Evolutionary conservation across 2,113 vertebrate genomes (phyloP).

Genomic region (Fukomys damarensis): DNA sequence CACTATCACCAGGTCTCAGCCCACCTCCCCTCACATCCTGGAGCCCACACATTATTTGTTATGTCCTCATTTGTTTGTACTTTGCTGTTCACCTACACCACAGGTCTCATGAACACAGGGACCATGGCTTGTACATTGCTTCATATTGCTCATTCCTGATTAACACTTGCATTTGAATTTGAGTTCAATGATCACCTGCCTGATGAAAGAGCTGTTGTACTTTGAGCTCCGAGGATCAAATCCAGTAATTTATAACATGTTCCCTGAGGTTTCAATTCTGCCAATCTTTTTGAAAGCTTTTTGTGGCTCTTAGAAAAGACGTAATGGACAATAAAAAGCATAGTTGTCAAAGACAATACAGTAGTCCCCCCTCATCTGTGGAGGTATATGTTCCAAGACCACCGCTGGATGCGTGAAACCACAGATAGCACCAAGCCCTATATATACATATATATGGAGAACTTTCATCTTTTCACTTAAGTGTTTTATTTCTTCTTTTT

Average conservation of each 20-base stretch:
- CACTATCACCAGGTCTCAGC: no score
- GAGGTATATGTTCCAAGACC: not conserved
- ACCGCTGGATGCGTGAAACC: not conserved
- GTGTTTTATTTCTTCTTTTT: not conserved
- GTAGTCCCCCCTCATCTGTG: not conserved
- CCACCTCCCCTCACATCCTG: not conserved
- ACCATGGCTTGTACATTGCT: not conserved
- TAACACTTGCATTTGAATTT: not conserved
- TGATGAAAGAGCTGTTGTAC: not conserved
- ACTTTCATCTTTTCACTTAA: not conserved
- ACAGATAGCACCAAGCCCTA: not conserved
- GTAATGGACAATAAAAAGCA: not conserved
- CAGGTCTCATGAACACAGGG: not conserved
- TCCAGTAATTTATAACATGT: not conserved
- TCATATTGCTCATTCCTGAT: not conserved
- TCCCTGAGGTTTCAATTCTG: not conserved
- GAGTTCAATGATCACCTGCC: not conserved
- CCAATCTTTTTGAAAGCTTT: not conserved
- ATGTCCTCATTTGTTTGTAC: not conserved
- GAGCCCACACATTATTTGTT: not conserved
- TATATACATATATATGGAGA: not conserved
- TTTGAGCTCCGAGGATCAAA: not conserved
- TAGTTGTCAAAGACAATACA: not conserved
- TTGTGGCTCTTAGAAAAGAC: constrained; percentile 20
- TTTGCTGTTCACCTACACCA: not conserved